Conservation (phyloP, 2,888 invertebrate species). For the Crematogaster levior region DNA sequence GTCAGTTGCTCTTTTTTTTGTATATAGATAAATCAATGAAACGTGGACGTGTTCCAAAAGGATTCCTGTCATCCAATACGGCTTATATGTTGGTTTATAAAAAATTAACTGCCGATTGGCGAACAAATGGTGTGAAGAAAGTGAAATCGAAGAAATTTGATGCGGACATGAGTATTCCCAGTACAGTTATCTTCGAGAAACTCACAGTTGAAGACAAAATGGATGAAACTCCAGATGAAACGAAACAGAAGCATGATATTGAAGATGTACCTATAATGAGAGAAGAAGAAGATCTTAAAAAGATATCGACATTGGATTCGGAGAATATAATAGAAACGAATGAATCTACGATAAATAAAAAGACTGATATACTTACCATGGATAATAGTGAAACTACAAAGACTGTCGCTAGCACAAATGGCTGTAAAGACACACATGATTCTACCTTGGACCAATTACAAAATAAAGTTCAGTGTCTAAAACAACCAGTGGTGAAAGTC, state of each 20-base stretch:
- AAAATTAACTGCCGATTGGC: conserved; percentile 64
- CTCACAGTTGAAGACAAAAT: conserved; percentile 63
- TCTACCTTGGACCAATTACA: conserved; percentile 44
- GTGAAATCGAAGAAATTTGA: conserved; percentile 61
- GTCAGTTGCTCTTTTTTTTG: not conserved
- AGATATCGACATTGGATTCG: conserved; percentile 45
- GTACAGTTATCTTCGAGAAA: conserved; percentile 59
- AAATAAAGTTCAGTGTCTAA: conserved; percentile 12
- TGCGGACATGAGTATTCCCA: conserved; percentile 62
- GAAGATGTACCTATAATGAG: conserved; percentile 47
- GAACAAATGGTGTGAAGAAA: conserved; percentile 64
- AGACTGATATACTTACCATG: conserved; percentile 14
- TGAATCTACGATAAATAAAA: not conserved
- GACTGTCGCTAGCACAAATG: not conserved
- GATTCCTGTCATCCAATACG: conserved; percentile 87
- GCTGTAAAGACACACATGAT: conserved; percentile 30
- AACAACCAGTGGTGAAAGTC: conserved; percentile 56
- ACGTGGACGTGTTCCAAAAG: conserved; percentile 84
- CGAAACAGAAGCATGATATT: conserved; percentile 67
- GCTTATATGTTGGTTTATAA: conserved; percentile 89
- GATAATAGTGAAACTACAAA: not conserved
- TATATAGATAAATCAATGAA: conserved; percentile 80
- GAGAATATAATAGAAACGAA: conserved; percentile 39
- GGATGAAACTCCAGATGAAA: conserved; percentile 65
- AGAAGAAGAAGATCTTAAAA: conserved; percentile 49